Evolutionary conservation across 2,888 invertebrate species (phyloP).

Genomic region (Agrochola circellaris): DNA sequence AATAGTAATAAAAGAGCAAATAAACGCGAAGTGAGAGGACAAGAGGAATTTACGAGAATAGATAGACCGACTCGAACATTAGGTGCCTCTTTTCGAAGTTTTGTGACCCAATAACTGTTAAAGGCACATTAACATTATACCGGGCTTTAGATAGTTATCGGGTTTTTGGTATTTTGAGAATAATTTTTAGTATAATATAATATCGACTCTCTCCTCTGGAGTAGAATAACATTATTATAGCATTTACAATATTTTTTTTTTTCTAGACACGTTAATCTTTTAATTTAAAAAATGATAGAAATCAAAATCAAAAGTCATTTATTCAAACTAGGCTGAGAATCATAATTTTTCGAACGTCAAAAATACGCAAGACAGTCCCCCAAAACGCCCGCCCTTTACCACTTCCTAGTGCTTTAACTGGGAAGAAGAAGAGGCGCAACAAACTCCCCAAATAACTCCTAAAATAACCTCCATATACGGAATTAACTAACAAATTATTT

Average conservation of each 20-base stretch:
- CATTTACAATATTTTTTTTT: background rate
- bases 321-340: background rate
- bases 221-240: background rate
- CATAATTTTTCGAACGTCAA: background rate
- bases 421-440: background rate
- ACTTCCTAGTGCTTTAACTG: no score
- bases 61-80: conserved; percentile 52
- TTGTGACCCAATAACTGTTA: conserved; percentile 52
- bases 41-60: conserved; percentile 56
- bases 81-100: conserved; percentile 48
- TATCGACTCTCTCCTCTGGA: background rate
- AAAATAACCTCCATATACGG: background rate
- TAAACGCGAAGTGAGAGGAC: conserved; percentile 39
- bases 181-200: conserved; percentile 25
- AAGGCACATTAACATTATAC: conserved; percentile 50
- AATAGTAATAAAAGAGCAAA: conserved; percentile 54
- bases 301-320: background rate
- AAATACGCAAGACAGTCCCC: background rate
- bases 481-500: background rate
- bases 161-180: conserved; percentile 9
- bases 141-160: conserved; percentile 41
- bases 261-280: background rate
- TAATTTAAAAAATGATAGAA: background rate
- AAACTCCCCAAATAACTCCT: background rate
- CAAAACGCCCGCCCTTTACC: background rate